Percentiles rank a stretch among this genome's conserved stretches.
phyloP scores from a whole-genome alignment of 2,113 vertebrate species.

The Dasyprocta punctata region DNA sequence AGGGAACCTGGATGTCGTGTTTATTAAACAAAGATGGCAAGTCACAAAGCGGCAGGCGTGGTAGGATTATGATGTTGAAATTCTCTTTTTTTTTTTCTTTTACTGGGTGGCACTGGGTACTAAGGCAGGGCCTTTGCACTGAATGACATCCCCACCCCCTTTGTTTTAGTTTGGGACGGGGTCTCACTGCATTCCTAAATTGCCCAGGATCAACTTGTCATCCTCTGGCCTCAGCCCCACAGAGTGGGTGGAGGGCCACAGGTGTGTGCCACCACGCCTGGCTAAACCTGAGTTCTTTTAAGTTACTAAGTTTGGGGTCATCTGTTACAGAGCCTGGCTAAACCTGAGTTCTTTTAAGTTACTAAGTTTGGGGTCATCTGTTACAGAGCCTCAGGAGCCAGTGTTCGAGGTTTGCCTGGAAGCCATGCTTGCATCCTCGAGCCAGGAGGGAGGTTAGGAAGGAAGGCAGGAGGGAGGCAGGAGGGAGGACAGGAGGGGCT shows the following conservation, averaged over 20 bases:
- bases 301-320: background rate
- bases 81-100: background rate
- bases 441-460: too few relatives aligned
- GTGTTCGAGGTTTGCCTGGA: background rate
- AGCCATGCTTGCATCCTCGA: fast-evolving
- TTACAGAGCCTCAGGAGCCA: background rate
- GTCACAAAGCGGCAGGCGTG: background rate
- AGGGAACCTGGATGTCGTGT: background rate
- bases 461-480: too few relatives aligned
- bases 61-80: background rate
- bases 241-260: background rate
- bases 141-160: background rate
- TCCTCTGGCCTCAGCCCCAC: background rate
- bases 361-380: background rate
- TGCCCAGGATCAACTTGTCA: background rate
- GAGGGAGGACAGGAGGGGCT: background rate
- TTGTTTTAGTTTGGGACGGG: background rate
- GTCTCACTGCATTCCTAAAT: background rate
- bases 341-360: too few relatives aligned
- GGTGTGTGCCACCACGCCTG: background rate
- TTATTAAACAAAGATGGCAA: background rate
- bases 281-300: too few relatives aligned
- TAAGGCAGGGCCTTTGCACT: background rate
- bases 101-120: background rate
- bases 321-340: background rate